Evolutionary conservation across 2,797 vertebrate species (phyloP), one percentile per base, ranked within the genome.

Genomic region (Cirrhinus mrigala): DNA sequence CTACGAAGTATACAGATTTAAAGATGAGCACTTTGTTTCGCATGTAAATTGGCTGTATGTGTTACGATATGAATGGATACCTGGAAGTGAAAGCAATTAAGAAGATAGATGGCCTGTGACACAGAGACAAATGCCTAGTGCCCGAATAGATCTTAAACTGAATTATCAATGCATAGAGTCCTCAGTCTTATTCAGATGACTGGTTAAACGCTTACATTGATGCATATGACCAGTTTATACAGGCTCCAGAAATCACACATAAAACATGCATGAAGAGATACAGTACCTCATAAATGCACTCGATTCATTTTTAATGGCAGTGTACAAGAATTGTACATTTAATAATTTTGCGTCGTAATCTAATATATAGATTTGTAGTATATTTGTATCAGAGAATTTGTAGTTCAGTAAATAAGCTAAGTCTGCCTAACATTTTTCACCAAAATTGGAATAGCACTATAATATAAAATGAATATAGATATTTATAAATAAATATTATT

Each of bases 1-100:
- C 24, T 58, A 69, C 62, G 33, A 48, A 44, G 66, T 29, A 33
- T 15, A 88, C 85, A 81, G 89, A 92, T 90, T 91, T 91, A 93
- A 93, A 92, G 93, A 93, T 92, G 90, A 89, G 89, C 88, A 91
- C 92, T 94, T 94, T 91, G 90, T 94, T 89, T 90, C 89, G 90
- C 88, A 90, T 93, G 89, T 92, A 84, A 94, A 95, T 94, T 92
- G 91, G 94, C 94, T 94, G 93, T 91, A 90, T 86, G 87, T 90
- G 91, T 93, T 91, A 89, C 90, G 89, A 91, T 92, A 90, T 85
- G 90, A 89, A 94, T 87, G 88, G 89, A 83, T 88, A 89, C 92
- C 91, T 92, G 92, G 91, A 94, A 94, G 92, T 92, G 91, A 89
- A 93, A 92, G 92, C 93, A 94, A 95, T 96, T 95, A 95, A 91